phyloP scores from a whole-genome alignment of 2,888 invertebrate genomes.

The Noctua janthe region DNA sequence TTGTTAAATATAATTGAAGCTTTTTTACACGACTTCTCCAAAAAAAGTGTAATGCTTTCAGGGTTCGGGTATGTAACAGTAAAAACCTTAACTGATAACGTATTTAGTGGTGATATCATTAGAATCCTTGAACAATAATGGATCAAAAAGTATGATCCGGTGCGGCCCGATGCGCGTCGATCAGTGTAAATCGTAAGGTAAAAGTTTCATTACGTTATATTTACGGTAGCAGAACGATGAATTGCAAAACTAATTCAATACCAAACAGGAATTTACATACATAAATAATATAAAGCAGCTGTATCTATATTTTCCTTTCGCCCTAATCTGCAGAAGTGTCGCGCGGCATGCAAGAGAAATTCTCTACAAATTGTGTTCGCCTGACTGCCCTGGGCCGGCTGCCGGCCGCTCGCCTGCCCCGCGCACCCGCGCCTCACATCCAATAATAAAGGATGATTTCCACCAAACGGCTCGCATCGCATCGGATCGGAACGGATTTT shows the following conservation, averaged over 20 bases:
- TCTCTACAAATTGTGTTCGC: slow-evolving; percentile 85
- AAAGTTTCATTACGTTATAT: background rate
- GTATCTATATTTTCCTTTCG: slow-evolving; percentile 76
- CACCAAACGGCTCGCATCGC: too few species aligned
- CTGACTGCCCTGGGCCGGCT: slow-evolving; percentile 75
- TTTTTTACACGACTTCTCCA: background rate
- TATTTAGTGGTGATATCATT: background rate
- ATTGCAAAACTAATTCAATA: slow-evolving; percentile 29
- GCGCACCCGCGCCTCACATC: slow-evolving; percentile 67
- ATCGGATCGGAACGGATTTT: too few species aligned
- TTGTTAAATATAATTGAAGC: background rate
- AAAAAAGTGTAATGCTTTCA: background rate
- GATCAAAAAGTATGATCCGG: background rate
- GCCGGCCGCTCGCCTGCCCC: slow-evolving; percentile 66
- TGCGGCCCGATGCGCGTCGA: background rate
- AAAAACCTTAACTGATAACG: background rate
- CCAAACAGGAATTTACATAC: slow-evolving; percentile 35
- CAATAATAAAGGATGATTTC: slow-evolving; percentile 34
- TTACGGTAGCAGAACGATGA: slow-evolving; percentile 12
- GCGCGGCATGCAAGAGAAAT: slow-evolving; percentile 83
- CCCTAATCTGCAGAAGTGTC: slow-evolving; percentile 81
- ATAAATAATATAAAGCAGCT: slow-evolving; percentile 61
- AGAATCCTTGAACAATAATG: background rate
- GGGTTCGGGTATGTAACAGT: background rate
- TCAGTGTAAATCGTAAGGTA: background rate